phyloP scores from a whole-genome alignment of 2,888 invertebrate genomes.

The Ophonus ardosiacus region DNA sequence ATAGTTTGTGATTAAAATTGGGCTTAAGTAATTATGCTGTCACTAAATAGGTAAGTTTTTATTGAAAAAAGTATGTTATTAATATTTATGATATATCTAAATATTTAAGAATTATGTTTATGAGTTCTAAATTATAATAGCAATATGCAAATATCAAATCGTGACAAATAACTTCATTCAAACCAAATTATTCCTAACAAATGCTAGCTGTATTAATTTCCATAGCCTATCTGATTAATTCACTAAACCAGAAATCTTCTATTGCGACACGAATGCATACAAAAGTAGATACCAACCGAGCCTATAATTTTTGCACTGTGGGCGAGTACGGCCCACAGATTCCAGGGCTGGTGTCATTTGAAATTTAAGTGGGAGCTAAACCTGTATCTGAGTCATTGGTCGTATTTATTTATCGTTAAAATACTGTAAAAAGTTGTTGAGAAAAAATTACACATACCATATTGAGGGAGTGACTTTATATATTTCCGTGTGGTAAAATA shows the following conservation, averaged over 20 bases:
- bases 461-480: neutral
- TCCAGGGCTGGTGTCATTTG: neutral
- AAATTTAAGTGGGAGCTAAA: slow-evolving; percentile 25
- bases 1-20: no score
- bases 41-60: no score
- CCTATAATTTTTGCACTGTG: slow-evolving; percentile 19
- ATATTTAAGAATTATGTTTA: no score
- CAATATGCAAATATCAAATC: no score
- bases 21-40: no score
- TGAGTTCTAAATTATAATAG: no score
- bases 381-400: slow-evolving; percentile 37
- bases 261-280: slow-evolving; percentile 23
- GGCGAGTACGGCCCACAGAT: slow-evolving; percentile 24
- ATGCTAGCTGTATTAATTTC: no score
- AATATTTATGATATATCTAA: no score
- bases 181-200: no score
- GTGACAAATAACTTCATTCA: no score
- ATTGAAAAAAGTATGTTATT: no score
- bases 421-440: neutral
- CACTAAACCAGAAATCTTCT: neutral
- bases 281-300: slow-evolving; percentile 3
- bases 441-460: slow-evolving; percentile 18
- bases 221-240: neutral
- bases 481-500: slow-evolving; percentile 11
- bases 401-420: slow-evolving; percentile 23